Evolutionary conservation across 2,113 vertebrate genomes (phyloP).

Genomic region (Hypocryptadius cinnamomeus): DNA sequence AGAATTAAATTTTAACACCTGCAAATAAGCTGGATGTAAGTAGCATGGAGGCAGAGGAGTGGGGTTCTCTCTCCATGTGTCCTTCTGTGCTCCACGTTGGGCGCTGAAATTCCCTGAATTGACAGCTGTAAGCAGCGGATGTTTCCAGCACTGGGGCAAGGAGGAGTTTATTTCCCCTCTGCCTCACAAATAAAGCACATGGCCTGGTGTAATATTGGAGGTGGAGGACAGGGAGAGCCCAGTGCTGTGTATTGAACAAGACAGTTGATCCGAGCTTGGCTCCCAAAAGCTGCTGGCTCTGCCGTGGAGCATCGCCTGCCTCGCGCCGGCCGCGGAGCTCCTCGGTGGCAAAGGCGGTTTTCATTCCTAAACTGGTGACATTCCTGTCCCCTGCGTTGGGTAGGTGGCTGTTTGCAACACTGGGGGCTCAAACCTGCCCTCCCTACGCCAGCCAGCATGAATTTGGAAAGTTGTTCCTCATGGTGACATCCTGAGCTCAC

Average conservation of each 20-base stretch:
- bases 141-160: slow-evolving; percentile 47
- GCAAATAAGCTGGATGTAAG: slow-evolving; percentile 44
- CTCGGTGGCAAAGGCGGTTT: slow-evolving; percentile 23
- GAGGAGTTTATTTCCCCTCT: not conserved
- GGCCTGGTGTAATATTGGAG: slow-evolving; percentile 14
- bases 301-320: not conserved
- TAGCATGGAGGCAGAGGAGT: slow-evolving; percentile 42
- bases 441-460: not conserved
- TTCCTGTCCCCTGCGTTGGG: not conserved
- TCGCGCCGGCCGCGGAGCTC: not conserved
- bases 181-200: slow-evolving; percentile 33
- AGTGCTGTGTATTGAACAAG: not conserved
- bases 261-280: not conserved
- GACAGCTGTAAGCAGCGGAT: slow-evolving; percentile 57
- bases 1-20: slow-evolving; percentile 68
- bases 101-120: slow-evolving; percentile 57
- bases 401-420: not conserved
- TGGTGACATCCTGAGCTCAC: not conserved
- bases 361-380: not conserved
- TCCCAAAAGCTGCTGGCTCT: slow-evolving; percentile 4
- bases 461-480: slow-evolving; percentile 25
- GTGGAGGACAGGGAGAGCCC: not conserved
- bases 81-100: slow-evolving; percentile 46
- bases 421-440: not conserved
- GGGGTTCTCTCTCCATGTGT: slow-evolving; percentile 10